These are phyloP conservation scores for Minunthozetes semirufus DNA, from an alignment of 2,888 invertebrate species.

Conservation along the genomic window DNA sequence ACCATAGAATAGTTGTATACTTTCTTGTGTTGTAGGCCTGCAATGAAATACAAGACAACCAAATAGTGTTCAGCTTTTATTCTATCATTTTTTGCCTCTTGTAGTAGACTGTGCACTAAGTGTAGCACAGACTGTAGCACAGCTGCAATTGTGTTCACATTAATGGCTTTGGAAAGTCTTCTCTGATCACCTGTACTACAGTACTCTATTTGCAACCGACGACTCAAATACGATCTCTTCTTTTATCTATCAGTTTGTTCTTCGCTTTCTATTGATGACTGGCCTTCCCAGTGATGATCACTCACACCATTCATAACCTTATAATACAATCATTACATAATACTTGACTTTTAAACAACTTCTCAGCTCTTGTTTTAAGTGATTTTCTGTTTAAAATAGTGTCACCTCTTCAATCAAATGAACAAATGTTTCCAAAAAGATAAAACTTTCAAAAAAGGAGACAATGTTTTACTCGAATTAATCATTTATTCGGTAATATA, in stretches of 20 bases:
- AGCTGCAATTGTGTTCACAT: background rate
- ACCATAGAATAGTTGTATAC: constrained; percentile 2
- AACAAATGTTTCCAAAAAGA: no score
- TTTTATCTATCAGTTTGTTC: background rate
- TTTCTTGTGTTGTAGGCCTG: background rate
- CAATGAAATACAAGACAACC: background rate
- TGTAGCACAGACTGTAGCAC: no score
- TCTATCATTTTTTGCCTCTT: background rate
- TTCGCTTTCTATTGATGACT: background rate
- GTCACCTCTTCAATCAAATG: no score
- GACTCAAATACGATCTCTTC: background rate
- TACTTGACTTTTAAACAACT: background rate
- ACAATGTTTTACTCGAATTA: no score
- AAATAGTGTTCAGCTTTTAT: background rate
- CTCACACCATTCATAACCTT: background rate
- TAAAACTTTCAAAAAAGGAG: no score
- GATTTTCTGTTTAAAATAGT: background rate
- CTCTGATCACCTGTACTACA: background rate
- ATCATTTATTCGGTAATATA: background rate
- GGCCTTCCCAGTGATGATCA: background rate
- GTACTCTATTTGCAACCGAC: background rate
- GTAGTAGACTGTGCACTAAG: background rate
- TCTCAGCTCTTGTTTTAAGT: background rate
- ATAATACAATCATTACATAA: background rate
- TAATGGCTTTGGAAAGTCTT: background rate